Percentiles rank a stretch among this genome's conserved stretches.
Evolutionary conservation across 2,888 invertebrate species (phyloP).

Genomic region (Neuroscelio doddi): DNA sequence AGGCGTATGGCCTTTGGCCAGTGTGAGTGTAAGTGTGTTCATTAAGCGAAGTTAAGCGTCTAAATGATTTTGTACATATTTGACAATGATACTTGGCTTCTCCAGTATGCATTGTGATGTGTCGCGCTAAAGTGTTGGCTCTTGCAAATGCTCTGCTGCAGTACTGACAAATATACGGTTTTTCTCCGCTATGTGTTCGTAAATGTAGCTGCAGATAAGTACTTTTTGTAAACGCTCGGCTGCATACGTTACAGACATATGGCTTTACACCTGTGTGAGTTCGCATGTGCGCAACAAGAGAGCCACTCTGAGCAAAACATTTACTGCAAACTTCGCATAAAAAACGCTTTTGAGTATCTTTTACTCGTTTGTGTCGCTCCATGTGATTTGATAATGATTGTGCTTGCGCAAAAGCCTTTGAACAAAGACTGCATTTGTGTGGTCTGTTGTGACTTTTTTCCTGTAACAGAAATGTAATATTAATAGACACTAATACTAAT

Average conservation of each 20-base stretch:
- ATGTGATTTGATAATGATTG: conserved; percentile 65
- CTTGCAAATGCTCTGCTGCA: conserved; percentile 66
- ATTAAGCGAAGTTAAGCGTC: conserved; percentile 65
- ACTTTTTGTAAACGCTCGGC: conserved; percentile 66
- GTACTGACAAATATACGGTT: conserved; percentile 68
- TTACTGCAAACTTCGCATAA: conserved; percentile 68
- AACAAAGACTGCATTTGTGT: conserved; percentile 62
- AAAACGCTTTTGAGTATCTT: conserved; percentile 65
- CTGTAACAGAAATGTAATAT: conserved; percentile 48
- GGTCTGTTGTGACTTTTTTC: conserved; percentile 59
- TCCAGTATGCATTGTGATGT: conserved; percentile 68
- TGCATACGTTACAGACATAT: conserved; percentile 66
- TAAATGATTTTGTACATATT: conserved; percentile 66
- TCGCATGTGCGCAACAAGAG: conserved; percentile 66
- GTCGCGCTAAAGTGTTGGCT: conserved; percentile 66
- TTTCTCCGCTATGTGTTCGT: conserved; percentile 67
- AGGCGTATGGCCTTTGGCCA: conserved; percentile 67
- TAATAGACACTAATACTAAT: not conserved
- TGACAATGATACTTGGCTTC: conserved; percentile 68
- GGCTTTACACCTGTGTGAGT: conserved; percentile 68
- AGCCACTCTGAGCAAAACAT: conserved; percentile 67
- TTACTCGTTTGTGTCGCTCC: conserved; percentile 64
- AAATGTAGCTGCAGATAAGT: conserved; percentile 66
- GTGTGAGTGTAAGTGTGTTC: conserved; percentile 68
- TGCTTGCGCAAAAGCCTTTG: conserved; percentile 65